Evolutionary conservation across 2,113 vertebrate species (phyloP).

Genomic region (Zosterops pallidus): DNA sequence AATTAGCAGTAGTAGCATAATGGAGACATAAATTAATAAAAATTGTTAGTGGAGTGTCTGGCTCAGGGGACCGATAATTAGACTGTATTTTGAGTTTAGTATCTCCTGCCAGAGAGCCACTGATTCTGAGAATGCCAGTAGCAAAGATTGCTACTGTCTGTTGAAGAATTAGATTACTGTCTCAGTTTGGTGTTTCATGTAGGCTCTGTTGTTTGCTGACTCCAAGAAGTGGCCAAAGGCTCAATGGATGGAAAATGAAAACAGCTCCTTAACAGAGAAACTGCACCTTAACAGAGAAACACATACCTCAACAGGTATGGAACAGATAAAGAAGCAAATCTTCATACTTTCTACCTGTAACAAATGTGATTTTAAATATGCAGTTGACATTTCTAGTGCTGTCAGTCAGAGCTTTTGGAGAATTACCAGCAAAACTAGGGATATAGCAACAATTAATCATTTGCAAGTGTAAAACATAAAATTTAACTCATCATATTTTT

Average conservation of each 20-base stretch:
- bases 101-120: not conserved
- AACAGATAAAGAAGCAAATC: not conserved
- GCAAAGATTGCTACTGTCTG: not conserved
- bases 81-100: not conserved
- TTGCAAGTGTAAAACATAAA: not conserved
- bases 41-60: not conserved
- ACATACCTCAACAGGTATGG: not conserved
- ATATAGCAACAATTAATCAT: not conserved
- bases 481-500: not conserved
- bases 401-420: not conserved
- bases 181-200: not conserved
- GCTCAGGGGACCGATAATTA: not conserved
- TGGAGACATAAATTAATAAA: constrained; percentile 21
- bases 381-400: not conserved
- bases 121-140: not conserved
- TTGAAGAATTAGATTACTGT: not conserved
- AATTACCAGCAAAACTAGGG: not conserved
- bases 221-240: not conserved
- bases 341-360: not conserved
- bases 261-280: not conserved
- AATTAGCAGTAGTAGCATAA: constrained; percentile 24
- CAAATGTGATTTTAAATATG: not conserved
- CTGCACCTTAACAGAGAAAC: not conserved
- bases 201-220: not conserved
- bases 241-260: not conserved